Conservation (phyloP, 2,888 invertebrate species). For the Ctenicera cuprea region DNA sequence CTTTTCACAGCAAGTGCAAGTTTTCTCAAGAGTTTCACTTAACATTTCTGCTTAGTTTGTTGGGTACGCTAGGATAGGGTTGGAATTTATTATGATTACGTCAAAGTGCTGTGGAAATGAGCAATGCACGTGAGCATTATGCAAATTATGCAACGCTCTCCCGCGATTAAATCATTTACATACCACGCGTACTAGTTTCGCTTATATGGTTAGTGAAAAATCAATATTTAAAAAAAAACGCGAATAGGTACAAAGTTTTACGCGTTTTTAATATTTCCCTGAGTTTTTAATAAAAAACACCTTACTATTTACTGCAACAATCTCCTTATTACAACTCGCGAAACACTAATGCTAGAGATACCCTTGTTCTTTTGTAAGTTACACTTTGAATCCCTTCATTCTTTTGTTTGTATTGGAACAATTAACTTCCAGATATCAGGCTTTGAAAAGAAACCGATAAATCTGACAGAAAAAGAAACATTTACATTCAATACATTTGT, state of each 20-base stretch:
- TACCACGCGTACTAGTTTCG: not conserved
- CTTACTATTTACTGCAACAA: no score
- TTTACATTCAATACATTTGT: slow-evolving; percentile 14
- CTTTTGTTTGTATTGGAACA: no score
- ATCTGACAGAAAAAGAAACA: not conserved
- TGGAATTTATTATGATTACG: slow-evolving; percentile 25
- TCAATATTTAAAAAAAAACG: no score
- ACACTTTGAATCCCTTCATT: no score
- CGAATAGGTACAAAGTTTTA: no score
- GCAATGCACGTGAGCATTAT: slow-evolving; percentile 27
- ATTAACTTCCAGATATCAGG: no score
- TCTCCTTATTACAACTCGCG: no score
- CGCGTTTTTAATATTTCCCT: no score
- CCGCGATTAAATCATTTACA: slow-evolving; percentile 22
- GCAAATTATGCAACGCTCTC: slow-evolving; percentile 22
- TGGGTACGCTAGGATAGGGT: not conserved
- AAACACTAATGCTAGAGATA: no score
- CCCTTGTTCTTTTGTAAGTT: no score
- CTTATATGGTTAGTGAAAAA: not conserved
- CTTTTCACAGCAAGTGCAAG: slow-evolving; percentile 27
- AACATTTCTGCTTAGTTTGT: slow-evolving; percentile 19
- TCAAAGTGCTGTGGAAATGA: slow-evolving; percentile 19
- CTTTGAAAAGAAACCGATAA: no score
- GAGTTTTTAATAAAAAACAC: no score
- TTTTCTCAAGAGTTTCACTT: slow-evolving; percentile 40